Base-by-base conservation (phyloP, 2,113 vertebrate species). In the Erythrocercus mccallii region DNA sequence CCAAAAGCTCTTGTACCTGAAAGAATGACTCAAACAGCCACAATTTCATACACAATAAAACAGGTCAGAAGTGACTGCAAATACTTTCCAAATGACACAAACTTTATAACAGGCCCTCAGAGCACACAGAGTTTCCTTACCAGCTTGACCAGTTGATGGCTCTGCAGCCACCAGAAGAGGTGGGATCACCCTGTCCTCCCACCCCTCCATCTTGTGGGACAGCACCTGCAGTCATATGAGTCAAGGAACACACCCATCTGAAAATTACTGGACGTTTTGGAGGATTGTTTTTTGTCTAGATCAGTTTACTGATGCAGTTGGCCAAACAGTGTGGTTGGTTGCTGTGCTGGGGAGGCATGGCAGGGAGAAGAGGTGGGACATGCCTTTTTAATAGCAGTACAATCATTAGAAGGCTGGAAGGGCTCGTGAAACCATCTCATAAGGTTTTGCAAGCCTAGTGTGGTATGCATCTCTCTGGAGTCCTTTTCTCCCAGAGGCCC, bases 161-260 rank as follows among this genome's bases (percentile, higher is more conserved):
- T 58, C 10, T 48, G 48, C 23, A 51, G 38, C 48, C n/a, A 31
- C 37, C 61, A 35, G 14, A 60, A 85, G 24, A 64, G 18, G 11
- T 51, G 45, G 48, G 31, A 28, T 56, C 73, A 40, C 22, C 16
- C 11, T 18, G 7, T 24, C 6, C 7, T 37, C 42, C 57, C 45
- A 91, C 25, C 11, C 13, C 8, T 61, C 3, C 38, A 5, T 72
- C 81, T n/a, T 31, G 2, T 0, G 0, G 42, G 42, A 28, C 42
- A 47, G 25, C 0, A 5, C 35, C 62, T 50, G 68, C 42, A 56
- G 17, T 37, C 3, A 28, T 10, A 23, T 20, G n/a, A 65, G 3
- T 50, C 2, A 1, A 50, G 45, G 80, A 65, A 33, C 22, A 28
- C 27, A 64, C 9, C 22, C 40, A 37, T 45, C 45, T 37, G 40